Percentiles rank a stretch among this genome's conserved stretches.
Evolutionary conservation across 1,140 invertebrate genomes (phyloP).

Genomic region (Marisa cornuarietis): DNA sequence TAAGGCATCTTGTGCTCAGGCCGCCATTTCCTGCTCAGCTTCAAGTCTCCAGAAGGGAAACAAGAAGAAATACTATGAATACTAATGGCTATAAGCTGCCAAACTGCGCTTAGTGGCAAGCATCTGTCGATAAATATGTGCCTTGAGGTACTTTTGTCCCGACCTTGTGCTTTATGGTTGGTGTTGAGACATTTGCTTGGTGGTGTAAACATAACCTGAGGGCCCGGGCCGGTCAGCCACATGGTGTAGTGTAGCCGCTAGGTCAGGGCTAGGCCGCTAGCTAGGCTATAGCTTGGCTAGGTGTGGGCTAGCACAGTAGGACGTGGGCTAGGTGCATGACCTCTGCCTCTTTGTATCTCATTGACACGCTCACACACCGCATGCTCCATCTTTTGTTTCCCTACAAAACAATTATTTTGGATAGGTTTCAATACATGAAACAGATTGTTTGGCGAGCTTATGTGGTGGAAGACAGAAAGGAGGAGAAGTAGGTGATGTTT

Average conservation of each 20-base stretch:
- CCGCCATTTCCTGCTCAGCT: slow-evolving; percentile 26
- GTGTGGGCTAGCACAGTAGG: too few species aligned
- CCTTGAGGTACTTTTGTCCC: not conserved
- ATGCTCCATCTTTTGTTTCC: not conserved
- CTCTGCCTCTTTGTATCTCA: slow-evolving; percentile 49
- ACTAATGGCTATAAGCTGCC: not conserved
- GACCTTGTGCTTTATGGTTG: slow-evolving; percentile 12
- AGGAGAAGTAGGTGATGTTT: slow-evolving; percentile 14
- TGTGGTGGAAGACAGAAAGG: not conserved
- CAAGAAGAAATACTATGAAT: not conserved
- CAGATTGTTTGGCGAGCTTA: not conserved
- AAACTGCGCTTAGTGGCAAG: not conserved
- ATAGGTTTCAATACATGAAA: not conserved
- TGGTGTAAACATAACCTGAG: slow-evolving; percentile 55
- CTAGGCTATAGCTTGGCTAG: too few species aligned
- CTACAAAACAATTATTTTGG: not conserved
- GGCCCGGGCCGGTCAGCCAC: slow-evolving; percentile 41
- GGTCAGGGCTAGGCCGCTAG: too few species aligned
- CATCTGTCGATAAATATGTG: too few species aligned
- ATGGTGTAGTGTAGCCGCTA: too few species aligned
- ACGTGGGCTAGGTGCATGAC: slow-evolving; percentile 58
- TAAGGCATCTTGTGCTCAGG: slow-evolving; percentile 5
- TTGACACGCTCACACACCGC: slow-evolving; percentile 44
- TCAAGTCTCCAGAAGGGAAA: slow-evolving; percentile 16
- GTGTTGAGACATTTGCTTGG: not conserved